Evolutionary conservation across 1,140 invertebrate genomes (phyloP), one percentile per base, ranked within the genome.

Genomic region (Eriosoma lanigerum): DNA sequence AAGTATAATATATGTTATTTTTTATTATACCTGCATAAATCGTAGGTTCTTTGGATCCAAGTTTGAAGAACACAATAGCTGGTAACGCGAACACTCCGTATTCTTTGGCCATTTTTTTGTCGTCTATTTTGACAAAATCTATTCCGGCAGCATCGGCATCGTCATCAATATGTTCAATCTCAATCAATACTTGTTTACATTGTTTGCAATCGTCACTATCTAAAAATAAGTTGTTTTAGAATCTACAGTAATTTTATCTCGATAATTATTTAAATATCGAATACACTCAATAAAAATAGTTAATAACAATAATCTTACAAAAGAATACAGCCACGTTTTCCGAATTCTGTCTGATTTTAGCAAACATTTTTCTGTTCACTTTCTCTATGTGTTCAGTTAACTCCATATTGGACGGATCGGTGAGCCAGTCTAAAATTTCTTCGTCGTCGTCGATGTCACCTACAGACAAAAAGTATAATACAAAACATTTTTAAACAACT

Each of bases 321-420:
- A 98, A 95, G 86, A 96, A 95, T 56, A 96, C 94, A 9, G 94
- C 95, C n/a, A 97, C 89, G 85, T 96, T 97, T 84, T 97, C 94
- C 0, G 94, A 94, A 29, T 92, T 92, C 85, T 96, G 93, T 81
- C 95, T 88, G 83, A 97, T 94, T 86, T 96, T 95, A 68, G 95
- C 91, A 84, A 98, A 93, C 94, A 97, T 96, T 87, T 96, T 96
- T 73, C 90, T 89, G 84, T 97, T 98, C 3, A 97, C 94, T 84
- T 93, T 90, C 86, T 98, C 96, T 62, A 98, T 97, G 80, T 95
- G 92, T 87, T 97, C 95, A 2, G 92, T 95, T 46, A 96, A 88
- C 85, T 96, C 95, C 95, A 98, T 96, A 83, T 96, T 97, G 83
- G 95, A 93, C 0, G 95, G 95, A 85, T 95, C 93, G 0, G 95